phyloP scores from a whole-genome alignment of 2,888 invertebrate species.

The Stegana nigrithorax region DNA sequence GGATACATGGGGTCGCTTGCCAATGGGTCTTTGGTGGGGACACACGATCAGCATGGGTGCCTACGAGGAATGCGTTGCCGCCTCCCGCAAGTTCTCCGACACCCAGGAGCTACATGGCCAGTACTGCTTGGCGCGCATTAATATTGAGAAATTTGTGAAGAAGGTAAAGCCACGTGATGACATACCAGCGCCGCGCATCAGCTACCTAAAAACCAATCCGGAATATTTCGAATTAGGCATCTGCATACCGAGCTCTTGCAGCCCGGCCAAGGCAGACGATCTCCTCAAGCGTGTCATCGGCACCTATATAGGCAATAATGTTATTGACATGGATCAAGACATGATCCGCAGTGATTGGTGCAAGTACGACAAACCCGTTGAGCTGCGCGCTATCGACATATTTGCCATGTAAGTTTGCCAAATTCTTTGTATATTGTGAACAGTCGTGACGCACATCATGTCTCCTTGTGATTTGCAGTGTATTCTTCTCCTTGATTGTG shows the following conservation, averaged over 20 bases:
- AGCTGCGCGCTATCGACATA: constrained; percentile 59
- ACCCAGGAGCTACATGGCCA: constrained; percentile 62
- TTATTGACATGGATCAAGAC: constrained; percentile 17
- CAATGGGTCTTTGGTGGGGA: constrained; percentile 67
- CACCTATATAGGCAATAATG: constrained; percentile 33
- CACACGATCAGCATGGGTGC: constrained; percentile 68
- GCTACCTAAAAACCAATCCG: constrained; percentile 55
- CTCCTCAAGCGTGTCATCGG: constrained; percentile 50
- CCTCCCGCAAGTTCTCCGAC: constrained; percentile 43
- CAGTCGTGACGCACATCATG: too few species aligned
- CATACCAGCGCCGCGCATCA: constrained; percentile 41
- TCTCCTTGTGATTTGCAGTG: constrained; percentile 36
- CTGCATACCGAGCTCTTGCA: constrained; percentile 65
- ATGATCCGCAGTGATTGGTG: constrained; percentile 56
- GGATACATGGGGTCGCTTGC: constrained; percentile 69
- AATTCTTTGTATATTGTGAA: neutral
- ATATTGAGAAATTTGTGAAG: constrained; percentile 49
- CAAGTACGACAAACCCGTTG: constrained; percentile 51
- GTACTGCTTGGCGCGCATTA: constrained; percentile 65
- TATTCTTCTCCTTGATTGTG: constrained; percentile 58
- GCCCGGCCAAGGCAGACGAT: constrained; percentile 44
- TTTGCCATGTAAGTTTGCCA: constrained; percentile 62
- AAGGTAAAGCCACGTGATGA: constrained; percentile 46
- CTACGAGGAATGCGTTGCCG: constrained; percentile 69
- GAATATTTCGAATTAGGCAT: constrained; percentile 61